These are phyloP conservation scores for Lycopodina hypogea DNA, from an alignment of 37 sponge, comb jelly and placozoan genomes.

Conservation along the genomic window DNA sequence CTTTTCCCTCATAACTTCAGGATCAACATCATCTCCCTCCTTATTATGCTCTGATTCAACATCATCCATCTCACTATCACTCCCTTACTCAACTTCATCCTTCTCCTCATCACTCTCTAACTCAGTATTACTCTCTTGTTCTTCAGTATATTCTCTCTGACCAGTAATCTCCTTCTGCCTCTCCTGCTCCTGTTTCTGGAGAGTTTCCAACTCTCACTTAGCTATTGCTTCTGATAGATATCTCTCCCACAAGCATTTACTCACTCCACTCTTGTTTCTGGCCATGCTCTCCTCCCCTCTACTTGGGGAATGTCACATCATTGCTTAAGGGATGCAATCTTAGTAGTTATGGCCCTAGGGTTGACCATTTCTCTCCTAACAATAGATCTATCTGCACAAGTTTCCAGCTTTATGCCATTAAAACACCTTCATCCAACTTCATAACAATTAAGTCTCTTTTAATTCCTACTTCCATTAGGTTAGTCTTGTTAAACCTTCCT, in stretches of 20 bases:
- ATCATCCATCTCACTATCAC: neutral
- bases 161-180: neutral
- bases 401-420: slow-evolving; percentile 55
- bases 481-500: too few species aligned
- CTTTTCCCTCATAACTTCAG: neutral
- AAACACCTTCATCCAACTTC: slow-evolving; percentile 35
- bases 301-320: neutral
- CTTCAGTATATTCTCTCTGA: neutral
- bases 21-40: neutral
- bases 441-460: too few species aligned
- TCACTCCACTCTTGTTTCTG: neutral
- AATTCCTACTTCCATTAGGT: too few species aligned
- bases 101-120: neutral
- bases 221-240: neutral
- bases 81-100: neutral
- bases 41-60: neutral
- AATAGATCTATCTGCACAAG: slow-evolving; percentile 41
- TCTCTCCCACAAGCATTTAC: neutral
- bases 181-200: neutral
- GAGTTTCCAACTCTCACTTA: neutral
- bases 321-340: too few species aligned
- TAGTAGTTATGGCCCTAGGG: too few species aligned
- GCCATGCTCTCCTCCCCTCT: neutral
- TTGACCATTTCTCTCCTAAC: neutral
- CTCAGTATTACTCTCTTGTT: neutral